These are phyloP conservation scores for Choristoneura rosaceana DNA, from an alignment of 2,888 invertebrate species.

Conservation along the genomic window DNA sequence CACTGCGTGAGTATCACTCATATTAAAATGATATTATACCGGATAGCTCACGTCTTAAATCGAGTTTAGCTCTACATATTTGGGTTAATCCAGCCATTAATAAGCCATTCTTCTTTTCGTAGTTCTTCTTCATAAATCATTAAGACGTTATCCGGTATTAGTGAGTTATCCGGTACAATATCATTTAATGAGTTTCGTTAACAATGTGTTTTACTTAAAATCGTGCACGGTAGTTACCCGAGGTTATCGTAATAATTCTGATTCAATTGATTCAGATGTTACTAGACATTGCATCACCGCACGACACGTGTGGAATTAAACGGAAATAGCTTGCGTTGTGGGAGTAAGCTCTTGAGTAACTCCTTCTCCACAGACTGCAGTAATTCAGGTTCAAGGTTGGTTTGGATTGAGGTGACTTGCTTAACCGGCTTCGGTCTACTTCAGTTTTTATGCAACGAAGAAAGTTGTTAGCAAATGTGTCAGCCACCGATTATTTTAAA, in stretches of 20 bases:
- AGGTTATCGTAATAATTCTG: background rate
- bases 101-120: too few species aligned
- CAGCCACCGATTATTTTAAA: slow-evolving; percentile 32
- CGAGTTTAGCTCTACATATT: too few species aligned
- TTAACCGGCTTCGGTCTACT: slow-evolving; percentile 15
- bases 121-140: too few species aligned
- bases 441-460: slow-evolving; percentile 56
- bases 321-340: slow-evolving; percentile 20
- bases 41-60: too few species aligned
- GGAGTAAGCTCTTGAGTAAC: slow-evolving; percentile 11
- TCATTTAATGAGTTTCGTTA: too few species aligned
- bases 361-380: slow-evolving; percentile 3
- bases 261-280: slow-evolving; percentile 31
- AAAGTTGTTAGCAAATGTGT: slow-evolving; percentile 46
- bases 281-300: slow-evolving; percentile 24
- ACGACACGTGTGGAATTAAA: background rate
- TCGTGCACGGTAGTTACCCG: background rate
- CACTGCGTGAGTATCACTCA: too few species aligned
- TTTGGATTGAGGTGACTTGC: slow-evolving; percentile 10
- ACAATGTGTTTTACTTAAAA: background rate
- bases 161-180: too few species aligned
- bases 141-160: too few species aligned
- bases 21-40: too few species aligned
- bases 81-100: too few species aligned
- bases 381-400: slow-evolving; percentile 39